Conservation (phyloP, 2,113 vertebrate species). For the Pelusios castaneus region DNA sequence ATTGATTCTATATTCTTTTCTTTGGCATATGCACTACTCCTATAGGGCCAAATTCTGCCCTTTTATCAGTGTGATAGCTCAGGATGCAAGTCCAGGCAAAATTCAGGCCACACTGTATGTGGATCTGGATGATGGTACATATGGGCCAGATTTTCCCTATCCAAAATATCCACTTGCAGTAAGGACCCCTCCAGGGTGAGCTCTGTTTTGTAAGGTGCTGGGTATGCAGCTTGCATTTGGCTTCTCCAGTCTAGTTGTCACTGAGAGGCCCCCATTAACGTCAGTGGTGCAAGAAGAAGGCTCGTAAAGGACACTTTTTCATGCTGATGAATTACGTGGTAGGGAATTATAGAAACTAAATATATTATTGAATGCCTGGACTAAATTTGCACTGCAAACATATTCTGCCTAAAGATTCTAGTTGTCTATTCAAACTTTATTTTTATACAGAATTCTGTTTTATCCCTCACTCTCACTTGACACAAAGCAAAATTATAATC, state of each 20-base stretch:
- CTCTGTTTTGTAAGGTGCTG: background rate
- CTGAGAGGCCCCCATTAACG: background rate
- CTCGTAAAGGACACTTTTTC: background rate
- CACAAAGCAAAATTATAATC: background rate
- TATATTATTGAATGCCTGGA: background rate
- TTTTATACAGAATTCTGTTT: background rate
- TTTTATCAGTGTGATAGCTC: accelerated
- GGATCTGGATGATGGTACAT: background rate
- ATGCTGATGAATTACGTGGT: accelerated
- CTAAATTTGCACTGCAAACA: background rate
- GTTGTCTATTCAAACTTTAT: background rate
- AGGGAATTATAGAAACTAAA: background rate
- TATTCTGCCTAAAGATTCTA: background rate
- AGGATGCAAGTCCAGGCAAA: accelerated
- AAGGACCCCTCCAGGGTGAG: background rate
- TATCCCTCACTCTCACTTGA: background rate
- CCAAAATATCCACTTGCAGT: background rate
- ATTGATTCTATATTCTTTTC: background rate
- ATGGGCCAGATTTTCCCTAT: accelerated
- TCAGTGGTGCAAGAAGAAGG: background rate
- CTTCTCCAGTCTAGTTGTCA: accelerated
- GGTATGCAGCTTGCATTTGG: accelerated
- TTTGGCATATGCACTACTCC: background rate
- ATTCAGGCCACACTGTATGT: accelerated
- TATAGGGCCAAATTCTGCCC: background rate